phyloP scores from a whole-genome alignment of 2,888 invertebrate genomes.

The Danaus chrysippus region DNA sequence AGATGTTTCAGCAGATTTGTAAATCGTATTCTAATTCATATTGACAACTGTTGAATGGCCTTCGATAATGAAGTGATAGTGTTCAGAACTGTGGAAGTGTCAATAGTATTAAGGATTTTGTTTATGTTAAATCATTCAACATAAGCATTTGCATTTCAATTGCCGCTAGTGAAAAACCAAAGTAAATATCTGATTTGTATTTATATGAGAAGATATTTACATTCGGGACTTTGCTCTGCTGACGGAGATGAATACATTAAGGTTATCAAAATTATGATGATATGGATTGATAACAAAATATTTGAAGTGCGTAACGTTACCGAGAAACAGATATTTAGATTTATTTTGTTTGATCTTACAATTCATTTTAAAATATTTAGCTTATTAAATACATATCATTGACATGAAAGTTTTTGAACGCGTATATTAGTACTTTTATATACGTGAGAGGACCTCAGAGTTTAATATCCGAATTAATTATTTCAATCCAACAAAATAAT shows the following conservation, averaged over 20 bases:
- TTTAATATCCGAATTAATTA: too few species aligned
- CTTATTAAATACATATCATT: background rate
- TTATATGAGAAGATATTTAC: background rate
- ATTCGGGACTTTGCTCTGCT: background rate
- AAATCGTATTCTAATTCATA: too few species aligned
- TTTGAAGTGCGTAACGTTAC: conserved; percentile 3
- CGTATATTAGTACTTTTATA: too few species aligned
- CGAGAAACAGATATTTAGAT: background rate
- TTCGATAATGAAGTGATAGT: too few species aligned
- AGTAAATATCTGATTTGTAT: background rate
- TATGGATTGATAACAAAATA: background rate
- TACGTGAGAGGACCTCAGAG: too few species aligned
- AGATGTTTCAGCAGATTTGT: too few species aligned
- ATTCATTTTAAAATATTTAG: background rate
- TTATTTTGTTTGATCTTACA: conserved; percentile 1
- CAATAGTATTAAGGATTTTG: background rate
- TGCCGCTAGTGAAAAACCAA: background rate
- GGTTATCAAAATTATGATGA: background rate
- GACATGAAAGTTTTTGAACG: background rate
- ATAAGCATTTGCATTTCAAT: background rate
- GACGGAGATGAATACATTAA: background rate
- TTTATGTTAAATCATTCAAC: conserved; percentile 3
- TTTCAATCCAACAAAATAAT: too few species aligned
- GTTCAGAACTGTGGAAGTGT: too few species aligned
- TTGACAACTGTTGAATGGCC: too few species aligned